Evolutionary conservation across 2,113 vertebrate genomes (phyloP).

Genomic region (Hemichromis elongatus): DNA sequence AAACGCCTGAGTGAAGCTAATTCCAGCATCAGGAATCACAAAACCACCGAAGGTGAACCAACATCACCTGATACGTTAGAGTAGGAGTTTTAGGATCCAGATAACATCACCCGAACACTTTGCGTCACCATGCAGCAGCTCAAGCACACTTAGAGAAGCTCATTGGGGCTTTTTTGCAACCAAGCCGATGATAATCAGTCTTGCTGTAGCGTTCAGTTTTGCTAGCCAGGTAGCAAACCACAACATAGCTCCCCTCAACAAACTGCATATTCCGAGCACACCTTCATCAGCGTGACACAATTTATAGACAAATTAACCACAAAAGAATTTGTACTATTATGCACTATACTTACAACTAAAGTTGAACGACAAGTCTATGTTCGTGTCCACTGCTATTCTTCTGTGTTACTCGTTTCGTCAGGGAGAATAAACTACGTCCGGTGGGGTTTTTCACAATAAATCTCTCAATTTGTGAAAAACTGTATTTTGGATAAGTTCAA

Average conservation of each 20-base stretch:
- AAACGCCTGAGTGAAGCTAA: neutral
- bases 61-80: neutral
- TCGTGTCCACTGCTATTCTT: neutral
- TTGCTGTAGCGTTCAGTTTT: neutral
- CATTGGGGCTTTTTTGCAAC: fast-evolving
- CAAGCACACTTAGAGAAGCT: neutral
- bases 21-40: neutral
- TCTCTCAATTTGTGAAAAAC: neutral
- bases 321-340: neutral
- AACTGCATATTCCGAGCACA: neutral
- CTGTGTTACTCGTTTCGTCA: neutral
- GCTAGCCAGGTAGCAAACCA: neutral
- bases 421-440: neutral
- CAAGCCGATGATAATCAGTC: neutral
- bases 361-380: neutral
- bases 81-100: neutral
- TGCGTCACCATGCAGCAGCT: neutral
- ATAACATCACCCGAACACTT: neutral
- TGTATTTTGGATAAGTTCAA: neutral
- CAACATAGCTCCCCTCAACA: fast-evolving
- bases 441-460: neutral
- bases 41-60: neutral
- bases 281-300: neutral
- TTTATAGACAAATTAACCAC: neutral
- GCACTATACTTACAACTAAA: neutral